phyloP scores from a whole-genome alignment of 2,797 vertebrate species.

The Eremophila alpestris region DNA sequence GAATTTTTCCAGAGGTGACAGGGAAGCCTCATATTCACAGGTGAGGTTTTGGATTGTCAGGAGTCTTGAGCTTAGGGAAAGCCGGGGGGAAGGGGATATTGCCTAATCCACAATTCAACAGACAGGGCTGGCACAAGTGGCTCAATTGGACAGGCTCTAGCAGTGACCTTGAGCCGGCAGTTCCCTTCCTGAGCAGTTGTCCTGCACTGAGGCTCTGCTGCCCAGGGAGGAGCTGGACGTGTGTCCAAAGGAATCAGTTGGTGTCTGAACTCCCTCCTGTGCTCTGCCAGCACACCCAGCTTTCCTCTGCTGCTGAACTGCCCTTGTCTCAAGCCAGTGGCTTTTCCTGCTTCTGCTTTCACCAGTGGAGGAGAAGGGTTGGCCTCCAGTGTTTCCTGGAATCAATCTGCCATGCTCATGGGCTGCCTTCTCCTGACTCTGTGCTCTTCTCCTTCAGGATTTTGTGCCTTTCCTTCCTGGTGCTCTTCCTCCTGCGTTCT shows the following conservation, averaged over 20 bases:
- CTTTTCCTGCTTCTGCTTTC: not conserved
- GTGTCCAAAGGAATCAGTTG: not conserved
- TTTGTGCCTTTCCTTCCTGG: not conserved
- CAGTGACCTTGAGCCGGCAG: not conserved
- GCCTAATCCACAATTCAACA: too few species aligned
- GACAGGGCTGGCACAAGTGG: too few species aligned
- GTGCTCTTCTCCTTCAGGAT: not conserved
- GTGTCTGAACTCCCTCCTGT: not conserved
- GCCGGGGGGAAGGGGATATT: too few species aligned
- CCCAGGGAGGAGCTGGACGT: not conserved
- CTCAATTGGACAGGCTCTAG: too few species aligned
- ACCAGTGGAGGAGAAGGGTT: too few species aligned
- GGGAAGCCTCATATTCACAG: too few species aligned
- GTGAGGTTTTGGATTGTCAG: too few species aligned
- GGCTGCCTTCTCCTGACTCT: not conserved
- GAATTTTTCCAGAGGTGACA: too few species aligned
- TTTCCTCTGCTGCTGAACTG: not conserved
- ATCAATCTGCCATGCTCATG: accelerated
- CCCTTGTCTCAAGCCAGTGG: accelerated
- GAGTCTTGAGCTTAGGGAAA: too few species aligned
- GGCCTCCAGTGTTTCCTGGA: not conserved
- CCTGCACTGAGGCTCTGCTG: not conserved
- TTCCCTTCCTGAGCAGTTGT: not conserved
- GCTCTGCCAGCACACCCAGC: not conserved
- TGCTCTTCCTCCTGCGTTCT: not conserved